Base-by-base conservation (phyloP, 35 echinoderm and acorn worm species). In the Holothuria glaberrima region DNA sequence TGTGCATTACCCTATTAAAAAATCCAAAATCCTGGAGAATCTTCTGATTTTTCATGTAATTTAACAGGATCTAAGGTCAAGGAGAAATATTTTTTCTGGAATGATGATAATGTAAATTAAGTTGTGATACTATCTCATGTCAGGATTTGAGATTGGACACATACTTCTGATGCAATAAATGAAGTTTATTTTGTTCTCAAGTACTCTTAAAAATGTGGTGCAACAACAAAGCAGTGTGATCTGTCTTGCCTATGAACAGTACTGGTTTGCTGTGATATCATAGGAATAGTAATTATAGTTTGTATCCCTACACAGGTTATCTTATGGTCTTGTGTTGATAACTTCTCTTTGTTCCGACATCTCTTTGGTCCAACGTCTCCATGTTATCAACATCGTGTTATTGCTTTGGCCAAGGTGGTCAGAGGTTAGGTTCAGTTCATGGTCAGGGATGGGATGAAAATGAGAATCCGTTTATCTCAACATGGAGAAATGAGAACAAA, bases 251-350 rank as follows among this genome's bases (percentile, higher is more conserved):
- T 48, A 78, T 22, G 35, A 78, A 78, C 74, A 78, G 74, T 78
- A 78, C 74, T 78, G 36, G 74, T 78, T 78, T 78, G 74, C 74
- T 48, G 74, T 78, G 71, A 75, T 22, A 75, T 75, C 21, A 38
- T 41, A 75, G 29, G 44, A 38, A 75, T 41, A 75, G 44, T 68
- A 19, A 41, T 18, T 10, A 41, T 75, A 41, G 62, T 16, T 30
- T 44, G 33, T 41, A 41, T 18, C 30, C 17, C 17, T 22, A 75
- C 33, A 75, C 36, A 75, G 21, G 71, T 30, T 24, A 41, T 9
- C 33, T 44, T 41, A 75, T 24, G 24, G 46, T 22, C 24, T n/a
- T 44, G 33, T 70, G 13, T 70, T 30, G 46, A 12, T 41, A 75
- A 38, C n/a, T 14, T 35, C 6, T 26, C 17, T 9, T 22, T 31